Base-by-base conservation (phyloP, 1,140 invertebrate genomes). In the Anadara kagoshimensis region DNA sequence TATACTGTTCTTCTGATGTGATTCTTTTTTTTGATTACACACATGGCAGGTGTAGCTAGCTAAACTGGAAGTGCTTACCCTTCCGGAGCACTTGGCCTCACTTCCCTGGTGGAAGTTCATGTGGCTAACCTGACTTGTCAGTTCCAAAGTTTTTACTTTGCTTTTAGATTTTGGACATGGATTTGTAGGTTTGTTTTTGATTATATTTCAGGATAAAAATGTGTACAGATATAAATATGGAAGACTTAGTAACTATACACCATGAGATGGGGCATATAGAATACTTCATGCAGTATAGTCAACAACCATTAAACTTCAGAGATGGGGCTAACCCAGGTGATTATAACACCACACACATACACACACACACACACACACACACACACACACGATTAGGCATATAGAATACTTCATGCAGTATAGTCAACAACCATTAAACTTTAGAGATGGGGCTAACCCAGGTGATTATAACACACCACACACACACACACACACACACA, bases 191-290 rank as follows among this genome's bases (percentile, higher is more conserved):
- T n/a, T n/a, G n/a, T n/a, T 36, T 7, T 36, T 36, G 20, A 24
- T 75, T 72, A 16, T 14, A 51, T 66, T 79, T 54, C 54, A 87
- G 88, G 73, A 88, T 89, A 54, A 88, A 88, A 73, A 86, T 87
- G 84, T 89, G 88, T 56, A 87, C 88, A 11, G 77, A 78, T 47
- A 78, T 88, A 36, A 88, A 76, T 14, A 85, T 86, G 79, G 90
- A 94, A 68, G 93, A 94, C 87, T 92, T 95, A 57, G 91, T 93
- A 56, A 92, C 93, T 0, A 91, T 94, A 22, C 93, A 94, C 83
- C 94, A 95, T 84, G 94, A 95, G 88, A 92, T 95, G 91, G 94
- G 94, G 0, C 94, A 95, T 79, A 91, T 95, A 47, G 91, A 95
- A 71, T 95, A 95, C 84, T 94, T 92, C 79, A 93, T 94, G 91